phyloP scores from a whole-genome alignment of 1,140 invertebrate species.

The Rhagoletis pomonella region DNA sequence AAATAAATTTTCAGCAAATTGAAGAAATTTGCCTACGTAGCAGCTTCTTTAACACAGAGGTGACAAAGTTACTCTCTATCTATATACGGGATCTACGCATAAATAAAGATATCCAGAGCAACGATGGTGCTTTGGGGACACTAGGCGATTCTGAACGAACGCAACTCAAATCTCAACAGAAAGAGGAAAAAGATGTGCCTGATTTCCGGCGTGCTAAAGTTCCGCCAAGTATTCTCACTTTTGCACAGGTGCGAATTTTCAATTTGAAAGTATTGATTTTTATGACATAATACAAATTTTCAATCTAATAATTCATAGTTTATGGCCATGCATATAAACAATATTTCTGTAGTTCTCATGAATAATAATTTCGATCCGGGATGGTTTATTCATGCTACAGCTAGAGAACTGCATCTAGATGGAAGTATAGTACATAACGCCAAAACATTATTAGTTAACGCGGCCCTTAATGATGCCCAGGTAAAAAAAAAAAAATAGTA shows the following conservation, averaged over 20 bases:
- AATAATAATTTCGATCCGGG: constrained; percentile 78
- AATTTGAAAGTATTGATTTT: background rate
- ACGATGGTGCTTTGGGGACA: constrained; percentile 57
- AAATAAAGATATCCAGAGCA: constrained; percentile 83
- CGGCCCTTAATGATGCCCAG: constrained; percentile 78
- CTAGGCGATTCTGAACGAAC: constrained; percentile 62
- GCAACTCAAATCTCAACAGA: constrained; percentile 67
- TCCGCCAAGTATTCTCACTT: constrained; percentile 85
- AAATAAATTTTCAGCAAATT: constrained; percentile 81
- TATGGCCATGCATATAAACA: constrained; percentile 89
- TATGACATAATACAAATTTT: background rate
- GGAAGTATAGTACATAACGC: constrained; percentile 84
- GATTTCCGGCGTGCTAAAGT: constrained; percentile 85
- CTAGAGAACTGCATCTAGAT: constrained; percentile 85
- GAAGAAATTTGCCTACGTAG: constrained; percentile 90
- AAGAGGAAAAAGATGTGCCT: constrained; percentile 73
- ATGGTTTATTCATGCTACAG: constrained; percentile 85
- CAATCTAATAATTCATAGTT: constrained; percentile 76
- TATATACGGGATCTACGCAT: constrained; percentile 89
- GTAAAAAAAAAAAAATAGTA: constrained; percentile 58
- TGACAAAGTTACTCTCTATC: constrained; percentile 90
- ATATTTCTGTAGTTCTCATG: constrained; percentile 85
- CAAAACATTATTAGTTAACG: constrained; percentile 83
- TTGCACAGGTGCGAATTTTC: constrained; percentile 81
- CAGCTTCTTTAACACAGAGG: constrained; percentile 92